Evolutionary conservation across 1,140 invertebrate genomes (phyloP).

Genomic region (Stegodyphus mimosarum): DNA sequence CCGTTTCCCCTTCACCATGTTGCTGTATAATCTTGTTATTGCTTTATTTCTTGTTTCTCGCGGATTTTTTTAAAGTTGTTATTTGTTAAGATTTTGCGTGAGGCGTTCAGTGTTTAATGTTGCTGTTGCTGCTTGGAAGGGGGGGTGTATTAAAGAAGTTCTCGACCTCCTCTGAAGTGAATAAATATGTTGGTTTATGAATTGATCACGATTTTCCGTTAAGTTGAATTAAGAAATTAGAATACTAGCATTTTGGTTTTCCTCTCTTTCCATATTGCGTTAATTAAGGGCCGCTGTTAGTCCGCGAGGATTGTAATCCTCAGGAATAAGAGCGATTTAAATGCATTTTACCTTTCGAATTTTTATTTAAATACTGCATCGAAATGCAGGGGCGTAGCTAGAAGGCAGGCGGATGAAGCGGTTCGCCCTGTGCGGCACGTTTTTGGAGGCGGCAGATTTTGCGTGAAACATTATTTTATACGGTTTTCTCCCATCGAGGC

Average conservation of each 20-base stretch:
- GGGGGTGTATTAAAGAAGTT: constrained; percentile 16
- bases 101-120: background rate
- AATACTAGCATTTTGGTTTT: background rate
- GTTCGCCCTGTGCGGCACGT: too few species aligned
- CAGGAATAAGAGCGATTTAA: too few species aligned
- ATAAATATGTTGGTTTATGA: constrained; percentile 26
- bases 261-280: too few species aligned
- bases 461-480: too few species aligned
- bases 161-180: background rate
- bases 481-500: too few species aligned
- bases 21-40: background rate
- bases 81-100: background rate
- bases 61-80: background rate
- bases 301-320: too few species aligned
- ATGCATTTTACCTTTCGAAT: too few species aligned
- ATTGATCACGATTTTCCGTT: constrained; percentile 54
- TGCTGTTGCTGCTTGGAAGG: background rate
- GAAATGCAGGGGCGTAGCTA: too few species aligned
- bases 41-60: background rate
- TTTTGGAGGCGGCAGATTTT: too few species aligned
- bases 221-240: constrained; percentile 55
- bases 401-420: too few species aligned
- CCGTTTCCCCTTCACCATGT: constrained; percentile 2
- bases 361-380: too few species aligned
- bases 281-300: too few species aligned